phyloP scores from a whole-genome alignment of 2,888 invertebrate species.

The Ferrisia virgata region DNA sequence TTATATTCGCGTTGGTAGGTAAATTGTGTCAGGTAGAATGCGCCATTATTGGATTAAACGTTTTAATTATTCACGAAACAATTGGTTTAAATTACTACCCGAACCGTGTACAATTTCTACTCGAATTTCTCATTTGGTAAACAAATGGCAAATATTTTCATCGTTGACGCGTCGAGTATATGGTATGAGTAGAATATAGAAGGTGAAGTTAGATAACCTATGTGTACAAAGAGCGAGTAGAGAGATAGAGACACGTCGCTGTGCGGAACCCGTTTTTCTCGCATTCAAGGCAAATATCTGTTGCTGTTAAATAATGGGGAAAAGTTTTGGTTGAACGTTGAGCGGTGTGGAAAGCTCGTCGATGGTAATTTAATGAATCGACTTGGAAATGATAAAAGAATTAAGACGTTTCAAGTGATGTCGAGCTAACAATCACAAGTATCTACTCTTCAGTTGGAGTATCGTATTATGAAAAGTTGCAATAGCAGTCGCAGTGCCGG shows the following conservation, averaged over 20 bases:
- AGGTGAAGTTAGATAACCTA: too few relatives aligned
- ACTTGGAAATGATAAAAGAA: neutral
- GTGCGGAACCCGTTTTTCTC: neutral
- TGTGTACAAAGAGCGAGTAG: too few relatives aligned
- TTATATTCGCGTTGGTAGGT: constrained; percentile 26
- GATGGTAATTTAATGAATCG: neutral
- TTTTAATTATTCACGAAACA: constrained; percentile 26
- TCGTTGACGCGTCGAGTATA: neutral
- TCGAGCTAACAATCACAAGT: neutral
- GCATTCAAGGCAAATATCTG: neutral
- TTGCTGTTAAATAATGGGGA: neutral
- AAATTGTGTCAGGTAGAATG: constrained; percentile 25
- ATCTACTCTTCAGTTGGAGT: neutral
- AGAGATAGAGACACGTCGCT: neutral
- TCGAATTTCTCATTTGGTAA: neutral
- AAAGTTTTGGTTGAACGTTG: neutral
- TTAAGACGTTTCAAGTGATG: neutral
- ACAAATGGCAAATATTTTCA: neutral
- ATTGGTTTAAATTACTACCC: constrained; percentile 14
- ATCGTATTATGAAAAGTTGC: neutral
- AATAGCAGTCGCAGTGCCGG: neutral
- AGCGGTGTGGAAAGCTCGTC: neutral
- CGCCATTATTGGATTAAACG: constrained; percentile 15
- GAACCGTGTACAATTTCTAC: neutral
- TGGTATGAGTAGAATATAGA: too few relatives aligned